Percentiles rank a stretch among this genome's conserved stretches.
Conservation (phyloP, 2,888 invertebrate genomes). For the Plebejus argus region DNA sequence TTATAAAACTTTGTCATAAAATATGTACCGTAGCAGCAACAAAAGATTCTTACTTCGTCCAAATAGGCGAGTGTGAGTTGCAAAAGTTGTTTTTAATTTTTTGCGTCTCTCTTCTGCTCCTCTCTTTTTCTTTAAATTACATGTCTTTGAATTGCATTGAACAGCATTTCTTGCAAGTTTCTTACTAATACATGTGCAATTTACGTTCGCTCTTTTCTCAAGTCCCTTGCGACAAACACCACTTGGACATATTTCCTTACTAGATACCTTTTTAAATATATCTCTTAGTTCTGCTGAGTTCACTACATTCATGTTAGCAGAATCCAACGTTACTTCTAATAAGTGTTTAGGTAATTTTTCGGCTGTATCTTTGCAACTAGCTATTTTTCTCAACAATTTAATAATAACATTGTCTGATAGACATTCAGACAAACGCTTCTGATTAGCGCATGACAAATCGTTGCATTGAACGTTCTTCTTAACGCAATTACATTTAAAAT, state of each 20-base stretch:
- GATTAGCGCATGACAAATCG: conserved; percentile 46
- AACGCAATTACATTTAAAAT: conserved; percentile 47
- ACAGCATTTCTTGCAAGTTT: conserved; percentile 37
- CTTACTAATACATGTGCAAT: conserved; percentile 43
- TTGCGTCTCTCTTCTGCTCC: neutral
- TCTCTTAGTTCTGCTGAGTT: conserved; percentile 51
- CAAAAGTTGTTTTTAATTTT: conserved; percentile 1
- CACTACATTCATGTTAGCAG: conserved; percentile 50
- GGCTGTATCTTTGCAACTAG: conserved; percentile 17
- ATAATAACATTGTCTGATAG: neutral
- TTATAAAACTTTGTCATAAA: neutral
- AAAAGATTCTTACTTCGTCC: conserved; percentile 13
- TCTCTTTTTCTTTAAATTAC: conserved; percentile 34
- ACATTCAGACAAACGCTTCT: conserved; percentile 16
- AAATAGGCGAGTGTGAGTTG: neutral
- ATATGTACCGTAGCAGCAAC: neutral
- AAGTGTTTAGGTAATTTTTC: conserved; percentile 39
- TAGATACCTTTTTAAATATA: conserved; percentile 41
- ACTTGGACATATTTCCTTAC: conserved; percentile 41
- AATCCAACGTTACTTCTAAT: conserved; percentile 49
- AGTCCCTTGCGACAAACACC: conserved; percentile 40
- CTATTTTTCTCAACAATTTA: conserved; percentile 32
- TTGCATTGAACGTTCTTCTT: conserved; percentile 44
- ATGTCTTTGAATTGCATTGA: conserved; percentile 41
- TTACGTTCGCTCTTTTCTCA: conserved; percentile 35